A percentile compares a stretch with the other conserved stretches of the same genome.
These are phyloP conservation scores for Agrochola macilenta DNA, from an alignment of 2,888 invertebrate species.

Conservation along the genomic window DNA sequence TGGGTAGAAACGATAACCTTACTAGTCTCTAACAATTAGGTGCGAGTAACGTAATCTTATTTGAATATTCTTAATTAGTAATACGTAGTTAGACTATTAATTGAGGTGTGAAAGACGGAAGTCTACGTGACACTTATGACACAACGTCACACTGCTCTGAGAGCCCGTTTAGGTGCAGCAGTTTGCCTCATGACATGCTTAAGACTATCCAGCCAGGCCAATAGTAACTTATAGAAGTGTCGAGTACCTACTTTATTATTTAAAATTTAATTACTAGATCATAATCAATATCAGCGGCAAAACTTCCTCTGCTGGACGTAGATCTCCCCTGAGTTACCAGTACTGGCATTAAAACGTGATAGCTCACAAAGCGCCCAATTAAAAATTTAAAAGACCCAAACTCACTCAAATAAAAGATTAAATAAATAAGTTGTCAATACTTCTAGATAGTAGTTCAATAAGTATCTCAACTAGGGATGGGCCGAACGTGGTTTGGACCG, in stretches of 20 bases:
- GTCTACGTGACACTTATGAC: constrained; percentile 1
- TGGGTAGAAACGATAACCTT: constrained; percentile 71
- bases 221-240: not conserved
- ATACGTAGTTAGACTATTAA: constrained; percentile 33
- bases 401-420: not conserved
- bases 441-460: not conserved
- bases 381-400: not conserved
- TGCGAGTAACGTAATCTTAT: constrained; percentile 38
- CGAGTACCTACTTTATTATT: not conserved
- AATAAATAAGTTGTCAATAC: not conserved
- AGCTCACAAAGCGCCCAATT: not conserved
- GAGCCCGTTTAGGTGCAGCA: not conserved
- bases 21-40: constrained; percentile 48
- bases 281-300: not conserved
- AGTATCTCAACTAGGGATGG: not conserved
- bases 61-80: constrained; percentile 56
- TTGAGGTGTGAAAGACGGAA: constrained; percentile 10
- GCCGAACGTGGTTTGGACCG: no score
- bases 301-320: not conserved
- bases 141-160: not conserved
- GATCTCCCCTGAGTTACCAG: not conserved
- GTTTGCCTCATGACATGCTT: not conserved
- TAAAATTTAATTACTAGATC: not conserved
- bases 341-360: not conserved
- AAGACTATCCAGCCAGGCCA: not conserved